Percentiles rank a stretch among this genome's conserved stretches.
These are phyloP conservation scores for Artibeus lituratus DNA, from an alignment of 2,797 vertebrate species.

Conservation along the genomic window DNA sequence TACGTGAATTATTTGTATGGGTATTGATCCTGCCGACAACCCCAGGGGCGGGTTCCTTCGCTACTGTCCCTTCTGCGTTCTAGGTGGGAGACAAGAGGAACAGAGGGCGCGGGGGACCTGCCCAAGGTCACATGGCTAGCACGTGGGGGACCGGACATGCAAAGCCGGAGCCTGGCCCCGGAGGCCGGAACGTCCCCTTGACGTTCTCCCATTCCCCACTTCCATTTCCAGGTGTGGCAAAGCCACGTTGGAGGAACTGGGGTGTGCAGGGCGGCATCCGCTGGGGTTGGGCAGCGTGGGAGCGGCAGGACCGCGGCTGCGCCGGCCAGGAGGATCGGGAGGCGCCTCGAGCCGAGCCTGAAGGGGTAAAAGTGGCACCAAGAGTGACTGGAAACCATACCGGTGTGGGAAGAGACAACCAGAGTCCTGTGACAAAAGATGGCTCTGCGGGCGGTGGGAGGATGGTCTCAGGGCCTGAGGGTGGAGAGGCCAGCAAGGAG, in stretches of 20 bases:
- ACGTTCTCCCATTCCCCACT: not conserved
- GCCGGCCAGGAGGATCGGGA: not conserved
- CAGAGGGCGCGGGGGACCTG: not conserved
- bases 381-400: not conserved
- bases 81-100: not conserved
- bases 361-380: not conserved
- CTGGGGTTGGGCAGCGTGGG: not conserved
- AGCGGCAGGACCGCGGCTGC: fast-evolving
- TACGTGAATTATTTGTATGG: not conserved
- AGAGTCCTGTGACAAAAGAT: not conserved
- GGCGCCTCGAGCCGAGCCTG: not conserved
- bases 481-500: not conserved
- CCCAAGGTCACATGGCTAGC: not conserved
- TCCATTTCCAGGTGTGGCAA: not conserved
- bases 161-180: not conserved
- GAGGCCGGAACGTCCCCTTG: not conserved
- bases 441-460: not conserved
- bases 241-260: not conserved
- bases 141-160: not conserved
- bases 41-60: not conserved
- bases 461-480: not conserved
- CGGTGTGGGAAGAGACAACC: not conserved
- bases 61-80: not conserved
- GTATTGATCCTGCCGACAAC: not conserved
- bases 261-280: fast-evolving